phyloP scores from a whole-genome alignment of 1,140 invertebrate genomes.

The Drosophila subobscura region DNA sequence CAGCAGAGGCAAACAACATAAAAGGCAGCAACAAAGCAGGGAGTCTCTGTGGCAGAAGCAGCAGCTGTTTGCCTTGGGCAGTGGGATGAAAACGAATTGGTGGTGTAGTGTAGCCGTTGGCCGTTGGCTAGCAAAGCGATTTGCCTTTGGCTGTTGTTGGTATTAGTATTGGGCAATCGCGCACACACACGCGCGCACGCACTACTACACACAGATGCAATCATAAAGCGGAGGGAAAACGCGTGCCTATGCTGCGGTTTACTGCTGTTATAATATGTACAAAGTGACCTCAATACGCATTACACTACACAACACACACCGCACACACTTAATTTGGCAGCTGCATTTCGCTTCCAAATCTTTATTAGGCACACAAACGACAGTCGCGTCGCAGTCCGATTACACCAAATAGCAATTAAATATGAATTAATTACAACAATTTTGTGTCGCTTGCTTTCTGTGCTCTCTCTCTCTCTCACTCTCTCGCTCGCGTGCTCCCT shows the following conservation, averaged over 20 bases:
- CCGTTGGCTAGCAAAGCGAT: slow-evolving; percentile 57
- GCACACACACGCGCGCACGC: slow-evolving; percentile 14
- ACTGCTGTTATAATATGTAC: slow-evolving; percentile 52
- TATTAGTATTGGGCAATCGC: slow-evolving; percentile 59
- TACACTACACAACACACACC: slow-evolving; percentile 31
- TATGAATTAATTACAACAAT: slow-evolving; percentile 75
- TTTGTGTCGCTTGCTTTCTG: slow-evolving; percentile 65
- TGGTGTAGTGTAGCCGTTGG: slow-evolving; percentile 32
- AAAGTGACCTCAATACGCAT: slow-evolving; percentile 65
- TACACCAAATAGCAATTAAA: slow-evolving; percentile 64
- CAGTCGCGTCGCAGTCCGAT: slow-evolving; percentile 15
- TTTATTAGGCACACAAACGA: slow-evolving; percentile 51
- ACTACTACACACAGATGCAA: slow-evolving; percentile 11
- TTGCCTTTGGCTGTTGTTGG: slow-evolving; percentile 33
- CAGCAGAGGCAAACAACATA: slow-evolving; percentile 44
- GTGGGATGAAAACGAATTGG: slow-evolving; percentile 64
- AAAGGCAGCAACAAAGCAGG: slow-evolving; percentile 21
- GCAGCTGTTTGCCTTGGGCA: slow-evolving; percentile 64
- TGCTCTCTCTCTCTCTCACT: slow-evolving; percentile 11
- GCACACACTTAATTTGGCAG: slow-evolving; percentile 15
- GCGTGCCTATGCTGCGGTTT: slow-evolving; percentile 56
- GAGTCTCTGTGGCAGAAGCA: slow-evolving; percentile 22
- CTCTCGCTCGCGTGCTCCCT: slow-evolving; percentile 3
- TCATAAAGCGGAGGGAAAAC: slow-evolving; percentile 23
- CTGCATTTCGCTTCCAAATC: slow-evolving; percentile 44